These are phyloP conservation scores for Strigamia transsilvanica DNA, from an alignment of 2,888 invertebrate species.

Conservation along the genomic window DNA sequence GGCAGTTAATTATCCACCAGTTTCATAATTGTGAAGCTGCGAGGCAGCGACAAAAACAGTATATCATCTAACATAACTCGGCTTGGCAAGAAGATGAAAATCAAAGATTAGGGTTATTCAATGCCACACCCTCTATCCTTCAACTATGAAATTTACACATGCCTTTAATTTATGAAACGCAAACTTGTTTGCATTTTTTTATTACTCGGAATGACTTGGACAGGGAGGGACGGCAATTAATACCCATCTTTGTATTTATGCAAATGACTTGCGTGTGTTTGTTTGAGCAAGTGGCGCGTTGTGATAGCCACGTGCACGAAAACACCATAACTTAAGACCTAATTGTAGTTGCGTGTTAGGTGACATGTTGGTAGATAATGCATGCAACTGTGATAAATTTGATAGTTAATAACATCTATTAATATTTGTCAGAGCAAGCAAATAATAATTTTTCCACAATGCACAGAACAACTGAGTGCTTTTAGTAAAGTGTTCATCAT, in stretches of 20 bases:
- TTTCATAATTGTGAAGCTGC: constrained; percentile 46
- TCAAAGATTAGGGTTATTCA: constrained; percentile 29
- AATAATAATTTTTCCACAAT: constrained; percentile 33
- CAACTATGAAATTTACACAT: neutral
- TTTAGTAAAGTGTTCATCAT: constrained; percentile 19
- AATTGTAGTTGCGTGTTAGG: constrained; percentile 45
- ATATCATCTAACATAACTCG: constrained; percentile 4
- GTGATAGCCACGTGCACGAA: constrained; percentile 48
- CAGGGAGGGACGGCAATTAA: constrained; percentile 6
- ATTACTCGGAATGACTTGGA: neutral
- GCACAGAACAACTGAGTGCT: neutral
- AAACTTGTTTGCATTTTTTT: constrained; percentile 1
- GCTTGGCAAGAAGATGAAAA: constrained; percentile 44
- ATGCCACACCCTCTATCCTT: constrained; percentile 10
- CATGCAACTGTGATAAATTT: constrained; percentile 45
- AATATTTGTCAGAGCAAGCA: constrained; percentile 45
- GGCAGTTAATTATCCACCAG: constrained; percentile 41
- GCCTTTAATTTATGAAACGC: constrained; percentile 5
- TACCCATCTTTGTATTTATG: constrained; percentile 37
- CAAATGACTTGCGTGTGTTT: constrained; percentile 39
- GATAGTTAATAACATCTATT: constrained; percentile 48
- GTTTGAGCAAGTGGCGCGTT: constrained; percentile 32
- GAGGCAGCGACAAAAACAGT: constrained; percentile 36
- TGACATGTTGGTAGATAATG: constrained; percentile 41
- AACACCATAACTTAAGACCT: constrained; percentile 34